Evolutionary conservation across 2,113 vertebrate genomes (phyloP).

Genomic region (Phycodurus eques): DNA sequence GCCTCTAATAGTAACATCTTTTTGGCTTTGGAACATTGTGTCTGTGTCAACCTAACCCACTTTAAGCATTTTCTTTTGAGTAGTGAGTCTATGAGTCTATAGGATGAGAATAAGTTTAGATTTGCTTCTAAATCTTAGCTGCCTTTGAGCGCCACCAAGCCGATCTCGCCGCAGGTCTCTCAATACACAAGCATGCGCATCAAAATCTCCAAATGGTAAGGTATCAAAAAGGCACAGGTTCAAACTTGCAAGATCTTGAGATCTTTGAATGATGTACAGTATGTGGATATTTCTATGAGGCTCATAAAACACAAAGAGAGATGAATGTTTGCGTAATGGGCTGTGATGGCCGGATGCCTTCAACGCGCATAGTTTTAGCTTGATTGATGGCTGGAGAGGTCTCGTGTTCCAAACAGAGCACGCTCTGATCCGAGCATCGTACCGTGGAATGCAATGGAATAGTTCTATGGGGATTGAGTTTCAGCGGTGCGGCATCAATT

Average conservation of each 20-base stretch:
- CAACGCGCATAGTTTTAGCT: background rate
- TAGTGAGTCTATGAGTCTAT: too few species aligned
- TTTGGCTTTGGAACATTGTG: too few species aligned
- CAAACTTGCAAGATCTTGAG: background rate
- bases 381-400: background rate
- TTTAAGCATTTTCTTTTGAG: background rate
- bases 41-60: background rate
- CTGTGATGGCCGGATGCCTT: background rate
- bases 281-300: background rate
- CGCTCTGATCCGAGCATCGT: background rate
- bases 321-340: background rate
- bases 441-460: background rate
- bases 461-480: background rate
- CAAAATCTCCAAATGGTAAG: background rate
- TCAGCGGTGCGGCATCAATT: background rate
- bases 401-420: background rate
- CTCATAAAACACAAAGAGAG: background rate
- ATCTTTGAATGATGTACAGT: background rate
- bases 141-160: background rate
- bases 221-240: background rate
- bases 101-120: too few species aligned
- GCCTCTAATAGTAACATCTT: background rate
- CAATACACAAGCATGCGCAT: background rate
- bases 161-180: background rate
- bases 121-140: too few species aligned